These are phyloP conservation scores for Ceratosolen fusciceps DNA, from an alignment of 1,140 invertebrate species.

Conservation along the genomic window DNA sequence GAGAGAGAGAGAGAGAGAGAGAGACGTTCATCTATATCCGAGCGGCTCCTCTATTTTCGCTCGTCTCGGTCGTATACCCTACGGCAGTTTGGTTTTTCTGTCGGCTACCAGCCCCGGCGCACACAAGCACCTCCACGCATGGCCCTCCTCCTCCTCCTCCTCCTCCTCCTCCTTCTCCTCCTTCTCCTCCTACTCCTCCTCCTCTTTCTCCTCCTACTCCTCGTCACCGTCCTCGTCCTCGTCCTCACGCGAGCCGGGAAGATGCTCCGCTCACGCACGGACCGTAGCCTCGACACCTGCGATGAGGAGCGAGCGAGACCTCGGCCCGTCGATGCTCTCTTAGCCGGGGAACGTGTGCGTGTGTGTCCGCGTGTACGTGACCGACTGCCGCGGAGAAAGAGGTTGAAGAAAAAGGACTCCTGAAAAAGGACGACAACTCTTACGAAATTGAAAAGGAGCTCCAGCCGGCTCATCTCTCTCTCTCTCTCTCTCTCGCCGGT, in stretches of 20 bases:
- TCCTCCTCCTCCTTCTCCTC: background rate
- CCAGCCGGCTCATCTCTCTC: background rate
- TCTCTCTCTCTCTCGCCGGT: too few relatives aligned
- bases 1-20: too few relatives aligned
- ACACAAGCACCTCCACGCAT: background rate
- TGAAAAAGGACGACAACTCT: background rate
- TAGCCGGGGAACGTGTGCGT: background rate
- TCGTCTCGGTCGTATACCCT: background rate
- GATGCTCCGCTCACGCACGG: slow-evolving; percentile 20
- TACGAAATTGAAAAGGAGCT: slow-evolving; percentile 23
- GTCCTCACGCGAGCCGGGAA: background rate
- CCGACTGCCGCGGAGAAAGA: background rate
- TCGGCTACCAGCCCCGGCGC: background rate
- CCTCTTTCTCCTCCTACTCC: background rate
- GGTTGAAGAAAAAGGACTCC: background rate
- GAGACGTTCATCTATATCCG: slow-evolving; percentile 16
- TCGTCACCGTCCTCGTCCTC: background rate
- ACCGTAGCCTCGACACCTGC: background rate
- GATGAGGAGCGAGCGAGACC: background rate
- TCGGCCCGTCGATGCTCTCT: too few relatives aligned
- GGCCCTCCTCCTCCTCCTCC: background rate
- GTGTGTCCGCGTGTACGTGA: too few relatives aligned
- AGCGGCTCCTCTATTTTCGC: background rate
- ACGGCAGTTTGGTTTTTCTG: slow-evolving; percentile 12
- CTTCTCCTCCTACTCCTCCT: too few relatives aligned